These are phyloP conservation scores for Larimichthys polyactis DNA, from an alignment of 2,113 vertebrate species.

Conservation along the genomic window DNA sequence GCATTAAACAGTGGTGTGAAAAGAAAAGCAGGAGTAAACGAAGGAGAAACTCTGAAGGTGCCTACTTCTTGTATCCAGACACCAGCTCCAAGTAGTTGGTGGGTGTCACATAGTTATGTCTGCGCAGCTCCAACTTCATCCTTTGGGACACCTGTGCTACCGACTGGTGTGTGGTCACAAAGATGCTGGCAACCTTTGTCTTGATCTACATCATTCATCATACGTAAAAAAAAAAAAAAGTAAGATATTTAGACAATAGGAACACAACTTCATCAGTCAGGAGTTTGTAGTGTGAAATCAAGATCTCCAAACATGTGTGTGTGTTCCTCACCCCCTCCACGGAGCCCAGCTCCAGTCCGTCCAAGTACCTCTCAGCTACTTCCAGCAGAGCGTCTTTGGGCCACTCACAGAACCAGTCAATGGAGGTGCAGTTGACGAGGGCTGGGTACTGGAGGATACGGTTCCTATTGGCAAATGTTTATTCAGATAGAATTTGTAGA, in stretches of 20 bases:
- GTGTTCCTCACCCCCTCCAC: slow-evolving; percentile 82
- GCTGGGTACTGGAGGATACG: slow-evolving; percentile 91
- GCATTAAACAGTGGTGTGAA: background rate
- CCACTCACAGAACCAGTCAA: slow-evolving; percentile 95
- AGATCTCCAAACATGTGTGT: background rate
- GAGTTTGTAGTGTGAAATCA: no score
- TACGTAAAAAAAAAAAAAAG: background rate
- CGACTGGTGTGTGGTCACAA: slow-evolving; percentile 91
- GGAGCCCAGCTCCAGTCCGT: slow-evolving; percentile 84
- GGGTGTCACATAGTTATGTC: slow-evolving; percentile 91
- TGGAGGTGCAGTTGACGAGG: slow-evolving; percentile 91
- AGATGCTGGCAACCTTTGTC: slow-evolving; percentile 88
- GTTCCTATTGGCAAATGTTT: slow-evolving; percentile 79
- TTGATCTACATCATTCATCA: slow-evolving; percentile 80
- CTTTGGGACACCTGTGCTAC: slow-evolving; percentile 86
- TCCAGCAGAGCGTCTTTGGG: slow-evolving; percentile 90
- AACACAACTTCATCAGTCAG: background rate
- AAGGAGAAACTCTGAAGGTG: background rate
- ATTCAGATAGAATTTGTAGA: background rate
- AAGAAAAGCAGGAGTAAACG: background rate
- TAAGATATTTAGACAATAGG: background rate
- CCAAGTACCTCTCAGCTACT: slow-evolving; percentile 89
- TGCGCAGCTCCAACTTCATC: slow-evolving; percentile 88
- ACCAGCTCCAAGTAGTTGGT: slow-evolving; percentile 94
- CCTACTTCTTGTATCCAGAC: slow-evolving; percentile 92